These are phyloP conservation scores for Amphiura filiformis DNA, from an alignment of 35 echinoderm and acorn worm species.

Conservation along the genomic window DNA sequence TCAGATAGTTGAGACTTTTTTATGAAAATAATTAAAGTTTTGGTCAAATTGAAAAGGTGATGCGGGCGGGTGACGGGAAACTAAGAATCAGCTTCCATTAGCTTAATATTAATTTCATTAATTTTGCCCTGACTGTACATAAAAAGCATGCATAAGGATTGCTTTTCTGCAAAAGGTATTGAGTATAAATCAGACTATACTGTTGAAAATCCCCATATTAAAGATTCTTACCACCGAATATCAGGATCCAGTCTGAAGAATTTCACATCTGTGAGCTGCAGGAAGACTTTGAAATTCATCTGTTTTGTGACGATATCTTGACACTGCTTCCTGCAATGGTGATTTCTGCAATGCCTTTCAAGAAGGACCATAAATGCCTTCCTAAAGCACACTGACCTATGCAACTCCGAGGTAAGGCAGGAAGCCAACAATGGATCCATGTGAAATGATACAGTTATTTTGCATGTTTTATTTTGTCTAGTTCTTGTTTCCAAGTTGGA, in stretches of 20 bases:
- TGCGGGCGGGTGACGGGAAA: too few relatives aligned
- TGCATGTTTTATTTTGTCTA: too few relatives aligned
- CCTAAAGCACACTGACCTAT: slow-evolving; percentile 15
- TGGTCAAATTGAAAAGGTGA: too few relatives aligned
- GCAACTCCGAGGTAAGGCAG: slow-evolving; percentile 8
- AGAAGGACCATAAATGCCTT: neutral
- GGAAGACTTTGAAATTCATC: neutral
- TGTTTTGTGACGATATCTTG: neutral
- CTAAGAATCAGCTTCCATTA: too few relatives aligned
- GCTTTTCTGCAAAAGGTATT: too few relatives aligned
- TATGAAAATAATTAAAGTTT: neutral
- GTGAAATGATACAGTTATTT: too few relatives aligned
- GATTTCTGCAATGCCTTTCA: neutral
- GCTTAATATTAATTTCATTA: too few relatives aligned
- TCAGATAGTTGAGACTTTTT: neutral
- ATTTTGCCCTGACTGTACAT: too few relatives aligned
- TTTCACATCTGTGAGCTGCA: neutral
- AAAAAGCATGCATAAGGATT: neutral
- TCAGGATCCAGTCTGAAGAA: slow-evolving; percentile 30
- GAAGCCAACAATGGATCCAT: slow-evolving; percentile 38
- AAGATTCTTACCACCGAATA: slow-evolving; percentile 26
- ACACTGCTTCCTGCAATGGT: neutral
- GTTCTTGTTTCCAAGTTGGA: too few relatives aligned
- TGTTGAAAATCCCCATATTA: neutral
- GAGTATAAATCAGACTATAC: neutral